Percentiles rank a stretch among this genome's conserved stretches.
Conservation (phyloP, 2,888 invertebrate genomes). For the Chironomus tentans region DNA sequence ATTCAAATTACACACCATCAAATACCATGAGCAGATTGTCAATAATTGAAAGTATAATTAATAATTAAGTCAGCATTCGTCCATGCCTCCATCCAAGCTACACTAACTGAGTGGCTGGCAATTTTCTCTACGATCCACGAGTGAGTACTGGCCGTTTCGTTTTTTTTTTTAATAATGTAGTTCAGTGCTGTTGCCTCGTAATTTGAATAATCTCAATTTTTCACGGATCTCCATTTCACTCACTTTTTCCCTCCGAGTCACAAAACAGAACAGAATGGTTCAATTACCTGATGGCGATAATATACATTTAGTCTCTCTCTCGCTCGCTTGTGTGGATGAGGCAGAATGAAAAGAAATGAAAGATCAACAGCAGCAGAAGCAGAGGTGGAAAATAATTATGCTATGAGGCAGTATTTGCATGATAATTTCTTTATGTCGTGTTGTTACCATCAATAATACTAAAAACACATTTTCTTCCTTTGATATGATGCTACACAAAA, state of each 20-base stretch:
- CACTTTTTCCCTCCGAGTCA: background rate
- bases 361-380: background rate
- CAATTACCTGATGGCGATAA: slow-evolving; percentile 12
- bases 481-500: background rate
- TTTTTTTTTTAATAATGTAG: background rate
- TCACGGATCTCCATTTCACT: background rate
- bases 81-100: background rate
- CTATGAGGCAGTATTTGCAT: slow-evolving; percentile 1
- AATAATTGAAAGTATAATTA: slow-evolving; percentile 1
- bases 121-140: background rate
- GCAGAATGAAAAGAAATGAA: background rate
- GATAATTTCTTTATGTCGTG: slow-evolving; percentile 10
- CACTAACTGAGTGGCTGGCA: too few relatives aligned
- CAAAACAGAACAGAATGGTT: background rate
- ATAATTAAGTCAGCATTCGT: slow-evolving; percentile 5
- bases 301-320: background rate
- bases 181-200: background rate
- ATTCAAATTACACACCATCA: background rate
- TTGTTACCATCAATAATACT: background rate
- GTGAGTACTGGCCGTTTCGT: background rate
- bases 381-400: background rate
- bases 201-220: slow-evolving; percentile 13
- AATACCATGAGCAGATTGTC: background rate
- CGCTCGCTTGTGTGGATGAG: background rate
- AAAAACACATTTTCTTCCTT: background rate